Evolutionary conservation across 2,113 vertebrate species (phyloP).

Genomic region (Sinocyclocheilus grahami): DNA sequence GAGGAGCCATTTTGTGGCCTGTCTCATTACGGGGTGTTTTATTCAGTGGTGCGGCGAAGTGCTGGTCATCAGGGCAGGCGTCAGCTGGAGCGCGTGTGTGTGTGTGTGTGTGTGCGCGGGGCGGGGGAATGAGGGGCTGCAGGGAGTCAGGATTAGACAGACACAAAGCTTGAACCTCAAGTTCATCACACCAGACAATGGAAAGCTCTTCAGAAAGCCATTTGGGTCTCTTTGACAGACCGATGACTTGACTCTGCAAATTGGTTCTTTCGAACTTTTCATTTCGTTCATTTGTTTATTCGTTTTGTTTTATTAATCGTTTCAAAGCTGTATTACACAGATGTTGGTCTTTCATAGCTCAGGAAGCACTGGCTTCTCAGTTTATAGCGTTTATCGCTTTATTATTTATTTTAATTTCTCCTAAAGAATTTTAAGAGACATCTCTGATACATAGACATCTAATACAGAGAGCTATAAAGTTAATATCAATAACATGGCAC

Average conservation of each 20-base stretch:
- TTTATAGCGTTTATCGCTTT: background rate
- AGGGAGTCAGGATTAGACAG: too few relatives aligned
- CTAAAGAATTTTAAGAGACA: background rate
- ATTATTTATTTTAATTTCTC: background rate
- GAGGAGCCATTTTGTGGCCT: constrained; percentile 77
- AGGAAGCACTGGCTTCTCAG: background rate
- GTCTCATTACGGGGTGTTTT: constrained; percentile 74
- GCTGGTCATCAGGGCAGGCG: constrained; percentile 69
- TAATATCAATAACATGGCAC: background rate
- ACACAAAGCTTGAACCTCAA: constrained; percentile 70
- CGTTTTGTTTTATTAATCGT: background rate
- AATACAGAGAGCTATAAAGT: background rate
- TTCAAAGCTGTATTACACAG: background rate
- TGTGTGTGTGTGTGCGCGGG: too few relatives aligned
- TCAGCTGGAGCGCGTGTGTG: constrained; percentile 66
- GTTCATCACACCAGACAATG: constrained; percentile 78
- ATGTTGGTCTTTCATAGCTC: background rate
- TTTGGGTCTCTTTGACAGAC: constrained; percentile 58
- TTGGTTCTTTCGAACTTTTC: background rate
- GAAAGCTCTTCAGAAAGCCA: constrained; percentile 74
- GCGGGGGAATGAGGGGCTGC: too few relatives aligned
- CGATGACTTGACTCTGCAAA: background rate
- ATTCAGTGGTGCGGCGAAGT: constrained; percentile 72
- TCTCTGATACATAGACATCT: background rate
- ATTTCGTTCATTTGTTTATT: background rate